Evolutionary conservation across 1,140 invertebrate genomes (phyloP).

Genomic region (Vollenhovia emeryi): DNA sequence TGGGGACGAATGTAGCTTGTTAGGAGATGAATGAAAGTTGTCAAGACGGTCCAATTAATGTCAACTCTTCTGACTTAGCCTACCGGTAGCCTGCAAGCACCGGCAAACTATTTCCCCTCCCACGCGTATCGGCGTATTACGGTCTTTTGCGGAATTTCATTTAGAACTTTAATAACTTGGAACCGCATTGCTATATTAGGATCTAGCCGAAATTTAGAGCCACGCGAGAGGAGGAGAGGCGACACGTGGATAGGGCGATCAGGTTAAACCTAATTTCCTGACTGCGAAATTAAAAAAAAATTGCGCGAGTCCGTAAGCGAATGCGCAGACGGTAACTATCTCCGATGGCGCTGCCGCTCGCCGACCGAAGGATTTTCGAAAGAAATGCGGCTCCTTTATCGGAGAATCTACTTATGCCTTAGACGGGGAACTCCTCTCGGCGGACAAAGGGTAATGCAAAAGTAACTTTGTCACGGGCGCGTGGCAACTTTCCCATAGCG

Average conservation of each 20-base stretch:
- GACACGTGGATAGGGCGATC: not conserved
- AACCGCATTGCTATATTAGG: not conserved
- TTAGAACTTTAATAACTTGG: conserved; percentile 37
- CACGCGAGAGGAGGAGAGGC: not conserved
- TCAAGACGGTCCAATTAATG: conserved; percentile 85
- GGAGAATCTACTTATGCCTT: conserved; percentile 67
- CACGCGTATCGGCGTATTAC: conserved; percentile 67
- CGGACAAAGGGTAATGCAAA: conserved; percentile 74
- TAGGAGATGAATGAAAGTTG: conserved; percentile 85
- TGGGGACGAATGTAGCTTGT: conserved; percentile 84
- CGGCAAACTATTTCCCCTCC: conserved; percentile 50
- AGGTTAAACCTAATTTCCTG: conserved; percentile 23
- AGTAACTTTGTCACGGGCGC: conserved; percentile 71
- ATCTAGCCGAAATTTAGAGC: conserved; percentile 5
- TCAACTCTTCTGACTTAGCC: conserved; percentile 83
- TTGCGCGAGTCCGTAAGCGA: conserved; percentile 1
- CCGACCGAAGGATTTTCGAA: conserved; percentile 49
- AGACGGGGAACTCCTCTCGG: conserved; percentile 59
- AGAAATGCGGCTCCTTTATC: conserved; percentile 65
- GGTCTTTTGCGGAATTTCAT: conserved; percentile 76
- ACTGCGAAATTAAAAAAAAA: not conserved
- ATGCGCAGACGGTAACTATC: conserved; percentile 18
- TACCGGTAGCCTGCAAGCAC: conserved; percentile 80
- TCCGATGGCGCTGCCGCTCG: not conserved
- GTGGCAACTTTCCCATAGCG: conserved; percentile 72